Evolutionary conservation across 2,113 vertebrate species (phyloP).

Genomic region (Pachycephala philippinensis): DNA sequence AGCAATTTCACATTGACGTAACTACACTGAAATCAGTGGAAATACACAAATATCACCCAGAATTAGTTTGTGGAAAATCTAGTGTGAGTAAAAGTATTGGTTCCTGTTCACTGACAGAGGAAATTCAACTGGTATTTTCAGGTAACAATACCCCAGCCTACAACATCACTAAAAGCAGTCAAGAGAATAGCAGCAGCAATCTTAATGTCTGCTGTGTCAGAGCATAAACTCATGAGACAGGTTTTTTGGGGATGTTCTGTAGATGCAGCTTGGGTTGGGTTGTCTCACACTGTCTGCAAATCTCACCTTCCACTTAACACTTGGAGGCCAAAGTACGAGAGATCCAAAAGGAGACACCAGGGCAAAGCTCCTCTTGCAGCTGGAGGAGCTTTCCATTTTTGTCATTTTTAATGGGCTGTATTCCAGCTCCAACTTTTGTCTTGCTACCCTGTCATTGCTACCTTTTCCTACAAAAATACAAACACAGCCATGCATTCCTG

Average conservation of each 20-base stretch:
- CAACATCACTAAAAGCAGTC: neutral
- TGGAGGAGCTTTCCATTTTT: neutral
- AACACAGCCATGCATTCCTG: neutral
- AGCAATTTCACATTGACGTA: neutral
- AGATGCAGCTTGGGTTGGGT: neutral
- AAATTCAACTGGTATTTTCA: neutral
- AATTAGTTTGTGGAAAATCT: neutral
- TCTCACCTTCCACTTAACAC: neutral
- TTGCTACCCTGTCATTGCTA: neutral
- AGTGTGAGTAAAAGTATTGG: neutral
- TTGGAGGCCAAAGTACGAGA: neutral
- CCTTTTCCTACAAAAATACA: neutral
- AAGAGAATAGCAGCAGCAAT: neutral
- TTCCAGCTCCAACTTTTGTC: neutral
- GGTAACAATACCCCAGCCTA: neutral
- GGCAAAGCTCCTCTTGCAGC: neutral
- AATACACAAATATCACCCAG: neutral
- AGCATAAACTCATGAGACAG: neutral
- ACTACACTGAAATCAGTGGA: neutral
- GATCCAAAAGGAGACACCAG: neutral
- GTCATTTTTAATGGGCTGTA: neutral
- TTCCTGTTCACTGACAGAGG: neutral
- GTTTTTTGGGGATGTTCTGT: neutral
- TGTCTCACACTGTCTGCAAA: neutral
- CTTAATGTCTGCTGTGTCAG: neutral